Evolutionary conservation across 2,797 vertebrate species (phyloP).

Genomic region (Galagoides demidoff): DNA sequence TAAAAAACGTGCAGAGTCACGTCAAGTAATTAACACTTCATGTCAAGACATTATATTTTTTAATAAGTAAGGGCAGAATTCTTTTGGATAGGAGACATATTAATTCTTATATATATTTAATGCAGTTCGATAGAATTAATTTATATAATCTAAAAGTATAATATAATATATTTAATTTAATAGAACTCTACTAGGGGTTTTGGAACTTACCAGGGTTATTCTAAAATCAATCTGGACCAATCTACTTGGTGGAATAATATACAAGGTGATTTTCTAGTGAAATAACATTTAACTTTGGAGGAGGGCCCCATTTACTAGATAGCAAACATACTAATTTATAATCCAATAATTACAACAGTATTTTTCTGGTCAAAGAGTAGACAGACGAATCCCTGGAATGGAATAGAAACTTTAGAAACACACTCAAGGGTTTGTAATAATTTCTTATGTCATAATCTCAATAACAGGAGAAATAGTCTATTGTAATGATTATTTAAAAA

Average conservation of each 20-base stretch:
- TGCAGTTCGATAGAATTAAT: neutral
- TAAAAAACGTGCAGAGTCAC: neutral
- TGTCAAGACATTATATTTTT: neutral
- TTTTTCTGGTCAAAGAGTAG: neutral
- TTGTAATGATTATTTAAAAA: neutral
- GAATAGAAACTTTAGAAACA: neutral
- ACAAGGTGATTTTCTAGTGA: neutral
- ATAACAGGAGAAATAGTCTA: neutral
- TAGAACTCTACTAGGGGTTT: neutral
- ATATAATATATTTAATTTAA: neutral
- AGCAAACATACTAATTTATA: neutral
- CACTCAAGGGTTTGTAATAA: neutral
- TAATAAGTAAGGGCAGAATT: neutral
- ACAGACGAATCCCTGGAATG: neutral
- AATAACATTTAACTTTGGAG: neutral
- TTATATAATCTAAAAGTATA: slow-evolving; percentile 6
- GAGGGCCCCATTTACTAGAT: neutral
- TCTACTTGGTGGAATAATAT: neutral
- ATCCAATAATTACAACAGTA: slow-evolving; percentile 1
- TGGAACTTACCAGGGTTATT: neutral
- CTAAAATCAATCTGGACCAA: neutral
- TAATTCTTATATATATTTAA: slow-evolving; percentile 24
- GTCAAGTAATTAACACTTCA: neutral
- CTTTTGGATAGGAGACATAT: neutral
- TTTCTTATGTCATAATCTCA: neutral